A percentile compares a stretch with the other conserved stretches of the same genome.
Evolutionary conservation across 1,140 invertebrate genomes (phyloP).

Genomic region (Scaptodrosophila lebanonensis): DNA sequence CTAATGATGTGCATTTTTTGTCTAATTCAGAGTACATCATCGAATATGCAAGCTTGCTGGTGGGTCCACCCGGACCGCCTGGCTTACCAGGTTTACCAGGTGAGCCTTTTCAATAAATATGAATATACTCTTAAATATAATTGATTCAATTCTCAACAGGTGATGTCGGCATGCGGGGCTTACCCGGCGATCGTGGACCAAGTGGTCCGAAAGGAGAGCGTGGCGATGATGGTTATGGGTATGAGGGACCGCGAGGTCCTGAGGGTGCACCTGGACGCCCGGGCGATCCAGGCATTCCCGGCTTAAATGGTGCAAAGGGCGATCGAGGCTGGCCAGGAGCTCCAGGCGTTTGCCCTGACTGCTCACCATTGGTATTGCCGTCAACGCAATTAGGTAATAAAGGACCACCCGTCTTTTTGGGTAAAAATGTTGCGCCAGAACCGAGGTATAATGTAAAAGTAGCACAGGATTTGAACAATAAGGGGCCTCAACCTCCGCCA

Average conservation of each 20-base stretch:
- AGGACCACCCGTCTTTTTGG: too few species aligned
- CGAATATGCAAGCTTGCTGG: slow-evolving; percentile 12
- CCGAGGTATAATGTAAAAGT: slow-evolving; percentile 57
- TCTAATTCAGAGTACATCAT: slow-evolving; percentile 29
- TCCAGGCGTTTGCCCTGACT: slow-evolving; percentile 82
- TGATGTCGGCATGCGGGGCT: slow-evolving; percentile 42
- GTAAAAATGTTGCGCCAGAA: too few species aligned
- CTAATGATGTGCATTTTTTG: too few species aligned
- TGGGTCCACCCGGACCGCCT: slow-evolving; percentile 49
- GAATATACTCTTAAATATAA: not conserved
- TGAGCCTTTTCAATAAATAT: not conserved
- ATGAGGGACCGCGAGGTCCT: slow-evolving; percentile 79
- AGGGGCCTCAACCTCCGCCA: slow-evolving; percentile 59
- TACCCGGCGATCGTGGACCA: slow-evolving; percentile 47
- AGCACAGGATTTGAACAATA: slow-evolving; percentile 69
- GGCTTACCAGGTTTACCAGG: slow-evolving; percentile 31
- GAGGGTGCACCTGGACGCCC: slow-evolving; percentile 79
- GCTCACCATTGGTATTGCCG: too few species aligned
- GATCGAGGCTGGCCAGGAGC: slow-evolving; percentile 25
- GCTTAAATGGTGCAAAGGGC: slow-evolving; percentile 78
- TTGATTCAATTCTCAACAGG: slow-evolving; percentile 11
- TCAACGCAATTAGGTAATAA: too few species aligned
- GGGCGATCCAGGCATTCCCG: slow-evolving; percentile 81
- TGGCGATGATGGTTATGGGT: slow-evolving; percentile 75
- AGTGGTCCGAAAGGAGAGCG: slow-evolving; percentile 78